phyloP scores from a whole-genome alignment of 2,888 invertebrate genomes.

The Norana najaformis region DNA sequence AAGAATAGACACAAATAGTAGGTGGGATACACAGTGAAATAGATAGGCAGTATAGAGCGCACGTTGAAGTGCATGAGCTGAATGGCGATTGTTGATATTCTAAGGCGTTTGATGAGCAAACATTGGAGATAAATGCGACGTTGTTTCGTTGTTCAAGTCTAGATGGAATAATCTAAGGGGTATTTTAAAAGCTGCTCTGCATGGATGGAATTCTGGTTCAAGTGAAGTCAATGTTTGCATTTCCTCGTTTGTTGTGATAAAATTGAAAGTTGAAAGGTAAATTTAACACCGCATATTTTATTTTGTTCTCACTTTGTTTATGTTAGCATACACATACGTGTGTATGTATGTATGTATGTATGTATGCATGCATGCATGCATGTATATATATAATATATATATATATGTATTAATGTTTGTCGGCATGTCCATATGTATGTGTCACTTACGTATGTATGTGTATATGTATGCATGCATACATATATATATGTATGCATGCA shows the following conservation, averaged over 20 bases:
- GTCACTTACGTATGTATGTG: too few relatives aligned
- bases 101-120: not conserved
- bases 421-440: too few relatives aligned
- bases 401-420: too few relatives aligned
- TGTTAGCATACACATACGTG: too few relatives aligned
- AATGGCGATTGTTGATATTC: not conserved
- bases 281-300: not conserved
- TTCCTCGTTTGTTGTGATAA: not conserved
- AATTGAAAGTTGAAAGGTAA: not conserved
- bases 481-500: too few relatives aligned
- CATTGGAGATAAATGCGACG: not conserved
- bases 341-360: too few relatives aligned
- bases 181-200: not conserved
- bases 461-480: too few relatives aligned
- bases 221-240: not conserved
- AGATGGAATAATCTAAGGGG: not conserved
- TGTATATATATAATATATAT: too few relatives aligned
- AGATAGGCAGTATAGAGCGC: too few relatives aligned
- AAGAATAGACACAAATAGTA: not conserved
- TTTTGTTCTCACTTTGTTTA: not conserved
- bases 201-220: not conserved
- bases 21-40: not conserved
- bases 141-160: not conserved
- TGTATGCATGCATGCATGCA: too few relatives aligned
- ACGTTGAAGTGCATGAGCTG: not conserved